phyloP scores from a whole-genome alignment of 2,797 vertebrate species.

The Chrysolophus pictus region DNA sequence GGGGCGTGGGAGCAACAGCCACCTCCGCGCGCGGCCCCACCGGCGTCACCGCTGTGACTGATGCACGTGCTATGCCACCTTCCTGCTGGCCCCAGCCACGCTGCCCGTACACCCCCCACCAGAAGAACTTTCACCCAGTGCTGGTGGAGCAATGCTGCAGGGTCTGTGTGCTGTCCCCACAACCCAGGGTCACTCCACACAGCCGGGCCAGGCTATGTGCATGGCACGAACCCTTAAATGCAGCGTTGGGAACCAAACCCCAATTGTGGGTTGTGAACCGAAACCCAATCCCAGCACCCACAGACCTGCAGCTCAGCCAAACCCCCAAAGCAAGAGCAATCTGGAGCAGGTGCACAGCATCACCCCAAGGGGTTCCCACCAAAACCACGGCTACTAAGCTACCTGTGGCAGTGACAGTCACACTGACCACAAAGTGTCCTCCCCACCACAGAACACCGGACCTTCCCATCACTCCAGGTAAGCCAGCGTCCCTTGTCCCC shows the following conservation, averaged over 20 bases:
- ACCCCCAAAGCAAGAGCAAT: rapidly evolving
- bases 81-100: not conserved
- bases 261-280: not conserved
- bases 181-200: rapidly evolving
- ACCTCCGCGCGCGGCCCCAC: constrained; percentile 15
- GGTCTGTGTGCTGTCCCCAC: not conserved
- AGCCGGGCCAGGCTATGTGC: not conserved
- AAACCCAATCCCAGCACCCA: not conserved
- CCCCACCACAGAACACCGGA: not conserved
- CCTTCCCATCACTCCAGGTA: not conserved
- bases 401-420: not conserved
- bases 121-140: not conserved
- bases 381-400: not conserved
- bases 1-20: constrained; percentile 50
- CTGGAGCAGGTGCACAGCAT: not conserved
- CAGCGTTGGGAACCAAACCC: not conserved
- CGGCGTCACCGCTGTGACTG: constrained; percentile 56
- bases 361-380: not conserved
- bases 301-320: not conserved
- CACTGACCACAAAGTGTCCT: not conserved
- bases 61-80: constrained; percentile 62
- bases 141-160: rapidly evolving
- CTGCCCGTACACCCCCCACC: not conserved
- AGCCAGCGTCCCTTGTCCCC: not conserved
- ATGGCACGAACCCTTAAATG: not conserved